Evolutionary conservation across 2,888 invertebrate genomes (phyloP), one percentile per base, ranked within the genome.

Genomic region (Lymantria dispar): DNA sequence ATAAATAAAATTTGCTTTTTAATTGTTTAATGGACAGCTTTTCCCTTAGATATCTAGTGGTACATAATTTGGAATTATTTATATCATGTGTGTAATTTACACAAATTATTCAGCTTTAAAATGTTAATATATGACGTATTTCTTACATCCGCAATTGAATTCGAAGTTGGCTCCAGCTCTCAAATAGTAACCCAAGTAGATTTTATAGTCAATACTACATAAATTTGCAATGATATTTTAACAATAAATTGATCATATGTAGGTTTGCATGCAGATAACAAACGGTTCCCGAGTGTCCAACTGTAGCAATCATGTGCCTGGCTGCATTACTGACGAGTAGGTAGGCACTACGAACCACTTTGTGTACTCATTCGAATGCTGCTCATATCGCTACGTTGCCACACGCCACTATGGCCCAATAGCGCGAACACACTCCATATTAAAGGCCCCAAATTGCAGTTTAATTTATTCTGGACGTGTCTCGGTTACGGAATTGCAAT

Each of bases 401-500:
- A 74, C 77, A 72, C 76, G 70, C 74, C 81, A 74, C 81, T 79
- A 83, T 83, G 78, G 80, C 73, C 80, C 85, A 85, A 85, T 84
- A 81, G 80, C 83, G 81, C 75, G 79, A 84, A 87, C 87, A 85
- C 85, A 86, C 85, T 86, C 83, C 87, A 86, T 87, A 89, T 88
- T 89, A 89, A 89, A 88, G 79, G 83, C 81, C 77, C 85, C 84
- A 87, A 91, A 91, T 88, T 88, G 87, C 85, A 87, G 81, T 89
- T 89, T 88, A 89, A 90, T 89, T 88, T 90, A 91, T 91, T 88
- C 90, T 72, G 85, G 71, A 82, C 90, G 90, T 90, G 90, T 89
- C 86, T 84, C 87, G 83, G 87, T 85, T 88, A 86, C 84, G 80
- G 84, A 86, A 86, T 87, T 83, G 87, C 83, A 89, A 88, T 89